A percentile compares a stretch with the other conserved stretches of the same genome.
Conservation (phyloP, 2,888 invertebrate species). For the Drosophila fulvimacula region DNA sequence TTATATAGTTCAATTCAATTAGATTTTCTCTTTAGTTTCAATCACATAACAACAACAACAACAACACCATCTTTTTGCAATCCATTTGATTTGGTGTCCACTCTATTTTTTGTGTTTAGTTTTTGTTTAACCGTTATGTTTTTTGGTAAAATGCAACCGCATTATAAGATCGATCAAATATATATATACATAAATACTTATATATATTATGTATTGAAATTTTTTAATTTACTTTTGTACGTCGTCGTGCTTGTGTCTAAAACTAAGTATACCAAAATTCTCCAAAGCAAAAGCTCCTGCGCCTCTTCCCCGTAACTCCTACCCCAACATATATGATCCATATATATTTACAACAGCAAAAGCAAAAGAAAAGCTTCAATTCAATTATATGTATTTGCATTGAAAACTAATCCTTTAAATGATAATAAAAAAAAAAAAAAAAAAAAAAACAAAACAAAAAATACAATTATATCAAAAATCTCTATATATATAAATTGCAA, state of each 20-base stretch:
- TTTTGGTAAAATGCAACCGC: constrained; percentile 62
- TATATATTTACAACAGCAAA: constrained; percentile 46
- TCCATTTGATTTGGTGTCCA: constrained; percentile 22
- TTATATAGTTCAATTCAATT: neutral
- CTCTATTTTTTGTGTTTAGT: constrained; percentile 30
- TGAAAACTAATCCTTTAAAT: constrained; percentile 30
- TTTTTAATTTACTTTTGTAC: constrained; percentile 68
- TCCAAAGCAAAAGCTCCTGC: constrained; percentile 38
- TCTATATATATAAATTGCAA: constrained; percentile 26
- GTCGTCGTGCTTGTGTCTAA: constrained; percentile 77
- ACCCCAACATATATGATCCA: constrained; percentile 5
- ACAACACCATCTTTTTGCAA: neutral
- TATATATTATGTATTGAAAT: constrained; percentile 65
- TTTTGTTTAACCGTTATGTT: neutral
- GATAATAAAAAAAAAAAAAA: neutral
- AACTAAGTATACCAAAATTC: constrained; percentile 62
- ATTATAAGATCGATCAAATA: constrained; percentile 68
- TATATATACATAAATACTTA: constrained; percentile 55
- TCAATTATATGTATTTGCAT: constrained; percentile 50
- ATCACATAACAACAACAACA: neutral
- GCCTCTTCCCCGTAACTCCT: constrained; percentile 5
- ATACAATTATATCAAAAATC: constrained; percentile 9
- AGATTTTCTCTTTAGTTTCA: neutral
- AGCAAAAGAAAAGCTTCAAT: constrained; percentile 51
- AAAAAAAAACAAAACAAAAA: neutral